phyloP scores from a whole-genome alignment of 2,113 vertebrate species.

The Clarias gariepinus region DNA sequence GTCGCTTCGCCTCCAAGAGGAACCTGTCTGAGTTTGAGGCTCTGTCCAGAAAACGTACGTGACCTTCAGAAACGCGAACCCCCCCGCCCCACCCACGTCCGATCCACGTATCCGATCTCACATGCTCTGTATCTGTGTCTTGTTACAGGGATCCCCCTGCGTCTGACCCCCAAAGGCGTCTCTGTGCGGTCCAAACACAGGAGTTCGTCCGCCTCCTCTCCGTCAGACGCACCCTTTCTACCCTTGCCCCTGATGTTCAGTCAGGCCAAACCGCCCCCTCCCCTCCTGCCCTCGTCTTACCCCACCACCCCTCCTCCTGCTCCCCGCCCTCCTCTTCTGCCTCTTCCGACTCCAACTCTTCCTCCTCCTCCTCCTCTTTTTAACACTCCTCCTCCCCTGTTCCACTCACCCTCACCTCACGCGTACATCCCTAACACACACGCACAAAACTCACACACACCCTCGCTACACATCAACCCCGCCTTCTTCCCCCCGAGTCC shows the following conservation, averaged over 20 bases:
- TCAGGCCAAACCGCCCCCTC: constrained; percentile 58
- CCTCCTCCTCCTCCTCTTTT: constrained; percentile 55
- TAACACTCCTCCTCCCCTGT: constrained; percentile 49
- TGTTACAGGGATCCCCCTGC: constrained; percentile 79
- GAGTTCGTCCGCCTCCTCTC: constrained; percentile 63
- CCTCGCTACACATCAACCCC: constrained; percentile 84
- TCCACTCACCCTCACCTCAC: constrained; percentile 36
- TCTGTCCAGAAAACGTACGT: constrained; percentile 90
- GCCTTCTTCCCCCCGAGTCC: constrained; percentile 81
- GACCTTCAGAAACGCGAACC: not conserved
- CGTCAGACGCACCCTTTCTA: constrained; percentile 41
- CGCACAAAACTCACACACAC: constrained; percentile 49
- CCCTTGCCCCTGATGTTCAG: constrained; percentile 55
- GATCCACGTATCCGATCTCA: not conserved
- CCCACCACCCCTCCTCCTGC: constrained; percentile 32
- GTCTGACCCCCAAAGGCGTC: constrained; percentile 75
- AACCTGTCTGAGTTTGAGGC: constrained; percentile 88
- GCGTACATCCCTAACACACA: constrained; percentile 44
- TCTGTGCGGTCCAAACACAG: constrained; percentile 60
- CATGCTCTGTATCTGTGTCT: not conserved
- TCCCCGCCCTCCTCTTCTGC: constrained; percentile 38
- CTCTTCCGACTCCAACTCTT: constrained; percentile 47
- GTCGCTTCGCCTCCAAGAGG: constrained; percentile 85
- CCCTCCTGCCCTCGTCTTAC: constrained; percentile 55
- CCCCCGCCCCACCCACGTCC: too few species aligned